A percentile compares a stretch with the other conserved stretches of the same genome.
Evolutionary conservation across 2,797 vertebrate genomes (phyloP).

Genomic region (Vipera ursinii): DNA sequence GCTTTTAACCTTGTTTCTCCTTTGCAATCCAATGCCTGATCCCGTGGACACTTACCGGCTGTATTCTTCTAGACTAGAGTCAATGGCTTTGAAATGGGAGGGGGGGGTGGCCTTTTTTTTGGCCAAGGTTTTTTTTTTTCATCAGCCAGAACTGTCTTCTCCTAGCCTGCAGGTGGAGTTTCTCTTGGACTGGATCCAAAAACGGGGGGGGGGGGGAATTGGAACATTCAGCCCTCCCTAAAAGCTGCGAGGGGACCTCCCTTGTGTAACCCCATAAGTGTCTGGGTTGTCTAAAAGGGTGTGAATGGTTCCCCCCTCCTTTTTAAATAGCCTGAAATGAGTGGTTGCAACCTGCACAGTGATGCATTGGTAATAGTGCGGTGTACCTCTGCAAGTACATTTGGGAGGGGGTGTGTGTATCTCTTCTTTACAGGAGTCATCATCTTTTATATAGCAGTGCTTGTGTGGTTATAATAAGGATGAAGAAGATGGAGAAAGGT

Average conservation of each 20-base stretch:
- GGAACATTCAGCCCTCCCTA: background rate
- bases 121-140: background rate
- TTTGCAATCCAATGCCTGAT: background rate
- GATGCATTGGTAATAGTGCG: background rate
- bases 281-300: background rate
- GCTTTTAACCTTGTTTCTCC: background rate
- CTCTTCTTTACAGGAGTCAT: background rate
- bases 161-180: conserved; percentile 1
- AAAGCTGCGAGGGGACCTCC: background rate
- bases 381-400: background rate
- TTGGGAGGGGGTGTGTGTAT: background rate
- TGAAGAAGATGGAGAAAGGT: background rate
- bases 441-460: background rate
- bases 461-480: background rate
- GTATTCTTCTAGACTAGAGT: conserved; percentile 22
- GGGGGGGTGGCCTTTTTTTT: background rate
- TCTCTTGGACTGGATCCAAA: background rate
- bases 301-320: background rate
- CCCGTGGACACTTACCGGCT: background rate
- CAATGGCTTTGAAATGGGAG: background rate
- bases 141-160: background rate
- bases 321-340: background rate
- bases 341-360: background rate
- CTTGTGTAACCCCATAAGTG: background rate
- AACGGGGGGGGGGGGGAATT: background rate